A percentile compares a stretch with the other conserved stretches of the same genome.
Evolutionary conservation across 2,888 invertebrate genomes (phyloP).

Genomic region (Scaptomyza reducta): DNA sequence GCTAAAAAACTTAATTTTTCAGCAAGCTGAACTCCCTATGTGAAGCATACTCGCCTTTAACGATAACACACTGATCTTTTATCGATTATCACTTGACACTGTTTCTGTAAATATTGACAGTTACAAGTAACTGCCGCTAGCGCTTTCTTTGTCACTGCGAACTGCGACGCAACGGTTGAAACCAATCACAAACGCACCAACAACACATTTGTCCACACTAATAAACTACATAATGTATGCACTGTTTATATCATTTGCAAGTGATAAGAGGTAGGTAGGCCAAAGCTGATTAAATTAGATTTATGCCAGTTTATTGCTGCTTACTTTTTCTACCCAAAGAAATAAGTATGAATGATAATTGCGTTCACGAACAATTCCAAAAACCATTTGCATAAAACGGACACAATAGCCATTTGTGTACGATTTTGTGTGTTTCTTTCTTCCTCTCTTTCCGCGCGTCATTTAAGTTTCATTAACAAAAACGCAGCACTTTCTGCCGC

Average conservation of each 20-base stretch:
- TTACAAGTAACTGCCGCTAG: slow-evolving; percentile 16
- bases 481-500: slow-evolving; percentile 32
- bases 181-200: not conserved
- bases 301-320: slow-evolving; percentile 62
- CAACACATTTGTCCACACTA: not conserved
- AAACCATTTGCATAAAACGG: slow-evolving; percentile 43
- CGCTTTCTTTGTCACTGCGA: slow-evolving; percentile 18
- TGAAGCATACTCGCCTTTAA: not conserved
- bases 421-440: not conserved
- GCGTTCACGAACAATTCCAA: slow-evolving; percentile 46
- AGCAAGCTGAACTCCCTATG: no score
- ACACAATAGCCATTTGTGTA: slow-evolving; percentile 29
- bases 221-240: slow-evolving; percentile 38
- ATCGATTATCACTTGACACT: slow-evolving; percentile 36
- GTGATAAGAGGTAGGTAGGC: slow-evolving; percentile 54
- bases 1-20: no score
- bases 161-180: slow-evolving; percentile 56
- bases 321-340: slow-evolving; percentile 13
- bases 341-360: slow-evolving; percentile 41
- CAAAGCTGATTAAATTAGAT: slow-evolving; percentile 67
- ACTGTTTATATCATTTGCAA: slow-evolving; percentile 61
- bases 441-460: slow-evolving; percentile 4
- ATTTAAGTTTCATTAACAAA: slow-evolving; percentile 65
- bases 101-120: slow-evolving; percentile 16
- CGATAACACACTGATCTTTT: slow-evolving; percentile 17